Base-by-base conservation (phyloP, 2,797 vertebrate species). In the Parauchenoglanis ngamensis region DNA sequence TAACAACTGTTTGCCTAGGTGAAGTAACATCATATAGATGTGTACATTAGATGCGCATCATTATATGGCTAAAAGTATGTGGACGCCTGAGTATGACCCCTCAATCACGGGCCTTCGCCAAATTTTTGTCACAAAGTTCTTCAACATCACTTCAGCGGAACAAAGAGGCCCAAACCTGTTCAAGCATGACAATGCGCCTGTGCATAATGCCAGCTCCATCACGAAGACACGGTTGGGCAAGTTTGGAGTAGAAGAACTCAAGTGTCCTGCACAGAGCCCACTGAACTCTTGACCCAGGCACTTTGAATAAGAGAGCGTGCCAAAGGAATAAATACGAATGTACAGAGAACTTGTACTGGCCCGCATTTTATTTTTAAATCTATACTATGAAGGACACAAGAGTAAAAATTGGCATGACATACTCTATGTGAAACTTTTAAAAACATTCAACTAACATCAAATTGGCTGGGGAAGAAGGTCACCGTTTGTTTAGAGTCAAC, bases 401-500 rank as follows among this genome's bases (percentile, higher is more conserved):
- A 15, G 46, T 35, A 31, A 83, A 78, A 83, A 83, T 13, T 52
- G 19, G 35, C 1, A 1, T 23, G 63, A 83, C 59, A 49, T 40
- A 40, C 35, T 40, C 13, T n/a, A 46, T 54, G 11, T 68, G 19
- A 68, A 68, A 35, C 19, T 52, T 82, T 40, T 80, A 80, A 82
- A 82, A 81, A n/a, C 40, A 63, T 63, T 83, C 61, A 2, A 31
- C n/a, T 54, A 46, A 54, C 81, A 68, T 54, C n/a, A 2, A 83
- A 31, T 35, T 86, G 57, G 81, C 65, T 86, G 28, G 76, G 56
- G 52, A 87, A 61, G 52, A 52, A 85, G 83, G 81, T 78, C 61
- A 44, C 63, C 23, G 70, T 84, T 89, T 61, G 76, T 75, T 85
- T 49, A 5, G 40, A 86, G 76, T 87, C 83, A 40, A 86, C 54